phyloP scores from a whole-genome alignment of 2,113 vertebrate species.

The Psophia crepitans region DNA sequence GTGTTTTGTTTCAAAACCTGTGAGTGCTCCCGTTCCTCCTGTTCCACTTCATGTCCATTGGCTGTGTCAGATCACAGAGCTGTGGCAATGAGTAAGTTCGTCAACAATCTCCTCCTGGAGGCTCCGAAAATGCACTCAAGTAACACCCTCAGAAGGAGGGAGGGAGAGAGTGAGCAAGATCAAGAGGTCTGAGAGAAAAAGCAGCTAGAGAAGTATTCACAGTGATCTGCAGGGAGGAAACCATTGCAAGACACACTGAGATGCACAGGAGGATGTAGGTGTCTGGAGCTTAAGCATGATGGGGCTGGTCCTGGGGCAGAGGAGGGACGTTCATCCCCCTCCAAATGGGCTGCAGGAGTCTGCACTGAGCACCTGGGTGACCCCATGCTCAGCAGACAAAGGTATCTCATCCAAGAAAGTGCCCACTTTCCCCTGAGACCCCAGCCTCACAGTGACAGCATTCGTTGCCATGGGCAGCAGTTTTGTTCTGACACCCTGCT shows the following conservation, averaged over 20 bases:
- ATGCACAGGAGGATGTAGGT: not conserved
- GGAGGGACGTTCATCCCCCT: not conserved
- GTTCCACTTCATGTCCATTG: not conserved
- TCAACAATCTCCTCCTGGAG: not conserved
- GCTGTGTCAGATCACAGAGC: not conserved
- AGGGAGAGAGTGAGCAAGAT: not conserved
- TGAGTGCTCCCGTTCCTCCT: not conserved
- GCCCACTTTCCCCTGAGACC: not conserved
- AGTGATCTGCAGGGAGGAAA: not conserved
- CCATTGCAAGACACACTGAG: not conserved
- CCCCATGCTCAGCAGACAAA: not conserved
- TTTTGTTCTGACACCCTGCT: not conserved
- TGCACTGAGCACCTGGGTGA: not conserved
- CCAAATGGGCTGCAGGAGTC: not conserved
- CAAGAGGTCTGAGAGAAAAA: not conserved
- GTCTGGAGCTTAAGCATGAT: not conserved
- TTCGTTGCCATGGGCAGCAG: accelerated
- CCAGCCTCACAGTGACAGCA: not conserved
- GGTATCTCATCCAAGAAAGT: not conserved
- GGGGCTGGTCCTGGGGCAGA: not conserved
- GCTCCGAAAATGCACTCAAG: not conserved
- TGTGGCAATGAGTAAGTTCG: not conserved
- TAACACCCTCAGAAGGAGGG: not conserved
- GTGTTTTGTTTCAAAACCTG: not conserved
- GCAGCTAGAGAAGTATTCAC: not conserved